phyloP scores from a whole-genome alignment of 2,888 invertebrate species.

The Tolmerus cingulatus region DNA sequence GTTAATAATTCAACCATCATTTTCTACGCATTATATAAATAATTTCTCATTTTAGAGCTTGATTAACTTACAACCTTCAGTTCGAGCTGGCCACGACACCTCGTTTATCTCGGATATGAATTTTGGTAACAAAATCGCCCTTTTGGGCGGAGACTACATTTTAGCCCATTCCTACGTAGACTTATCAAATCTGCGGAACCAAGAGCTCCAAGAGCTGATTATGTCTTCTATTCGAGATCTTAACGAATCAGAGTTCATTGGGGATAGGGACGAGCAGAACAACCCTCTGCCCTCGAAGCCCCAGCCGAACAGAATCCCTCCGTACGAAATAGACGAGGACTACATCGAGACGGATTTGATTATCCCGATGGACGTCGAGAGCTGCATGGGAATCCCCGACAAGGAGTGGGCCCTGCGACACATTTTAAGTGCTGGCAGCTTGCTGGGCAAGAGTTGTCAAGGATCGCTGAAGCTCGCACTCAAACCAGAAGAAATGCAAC shows the following conservation, averaged over 20 bases:
- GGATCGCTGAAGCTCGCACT: conserved; percentile 86
- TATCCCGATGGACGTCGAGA: conserved; percentile 66
- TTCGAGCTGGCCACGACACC: conserved; percentile 65
- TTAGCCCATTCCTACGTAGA: conserved; percentile 88
- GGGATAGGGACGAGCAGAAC: conserved; percentile 84
- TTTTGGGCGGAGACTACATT: conserved; percentile 91
- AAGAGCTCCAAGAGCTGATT: conserved; percentile 87
- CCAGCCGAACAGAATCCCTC: neutral
- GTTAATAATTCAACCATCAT: too few species aligned
- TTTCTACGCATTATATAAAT: too few species aligned
- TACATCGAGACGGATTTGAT: conserved; percentile 61
- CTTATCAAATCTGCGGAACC: conserved; percentile 76
- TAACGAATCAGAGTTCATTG: conserved; percentile 89
- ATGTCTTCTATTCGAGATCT: conserved; percentile 88
- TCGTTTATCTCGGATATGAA: conserved; percentile 79
- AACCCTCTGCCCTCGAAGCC: conserved; percentile 81
- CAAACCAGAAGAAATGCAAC: conserved; percentile 77
- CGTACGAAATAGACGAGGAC: conserved; percentile 55
- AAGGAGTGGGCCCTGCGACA: conserved; percentile 83
- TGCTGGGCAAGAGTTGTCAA: conserved; percentile 81
- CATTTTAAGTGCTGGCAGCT: conserved; percentile 78
- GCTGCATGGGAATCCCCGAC: conserved; percentile 71
- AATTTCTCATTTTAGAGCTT: conserved; percentile 63
- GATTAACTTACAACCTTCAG: conserved; percentile 77
- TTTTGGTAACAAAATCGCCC: conserved; percentile 94